A percentile compares a stretch with the other conserved stretches of the same genome.
These are phyloP conservation scores for Zaprionus camerounensis DNA, from an alignment of 1,140 invertebrate genomes.

Conservation along the genomic window DNA sequence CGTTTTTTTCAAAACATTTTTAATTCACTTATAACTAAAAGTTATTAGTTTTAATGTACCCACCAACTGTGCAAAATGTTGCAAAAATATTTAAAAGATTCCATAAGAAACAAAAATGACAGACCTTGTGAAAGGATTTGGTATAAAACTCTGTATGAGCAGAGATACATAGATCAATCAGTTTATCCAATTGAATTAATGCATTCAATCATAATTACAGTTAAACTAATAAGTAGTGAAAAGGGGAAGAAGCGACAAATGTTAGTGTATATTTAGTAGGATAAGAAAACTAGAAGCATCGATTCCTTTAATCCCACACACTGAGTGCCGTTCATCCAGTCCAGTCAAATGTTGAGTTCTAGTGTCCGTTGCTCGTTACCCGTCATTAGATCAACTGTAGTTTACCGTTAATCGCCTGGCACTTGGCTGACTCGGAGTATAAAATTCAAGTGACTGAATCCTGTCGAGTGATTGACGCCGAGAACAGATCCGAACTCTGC, in stretches of 20 bases:
- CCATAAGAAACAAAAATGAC: too few species aligned
- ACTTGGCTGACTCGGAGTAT: constrained; percentile 63
- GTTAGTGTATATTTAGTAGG: too few species aligned
- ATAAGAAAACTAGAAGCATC: too few species aligned
- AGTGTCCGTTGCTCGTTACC: constrained; percentile 11
- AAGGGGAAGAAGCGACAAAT: too few species aligned
- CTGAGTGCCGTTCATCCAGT: background rate
- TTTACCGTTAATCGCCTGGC: constrained; percentile 70
- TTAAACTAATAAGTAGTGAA: too few species aligned
- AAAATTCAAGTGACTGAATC: constrained; percentile 59
- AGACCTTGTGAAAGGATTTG: too few species aligned
- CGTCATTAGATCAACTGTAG: constrained; percentile 43
- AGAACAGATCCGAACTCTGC: constrained; percentile 32
- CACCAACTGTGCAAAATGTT: background rate
- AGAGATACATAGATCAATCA: too few species aligned
- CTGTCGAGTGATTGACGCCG: constrained; percentile 12
- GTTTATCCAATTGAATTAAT: too few species aligned
- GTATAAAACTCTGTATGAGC: too few species aligned
- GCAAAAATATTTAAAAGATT: too few species aligned
- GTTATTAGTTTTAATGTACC: background rate
- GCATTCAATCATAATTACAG: too few species aligned
- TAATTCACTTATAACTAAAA: background rate
- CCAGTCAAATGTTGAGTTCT: background rate
- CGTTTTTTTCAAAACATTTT: background rate
- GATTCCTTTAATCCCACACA: too few species aligned